Percentiles rank a stretch among this genome's conserved stretches.
These are phyloP conservation scores for Corythornis madagascariensis DNA, from an alignment of 2,113 vertebrate species.

Conservation along the genomic window DNA sequence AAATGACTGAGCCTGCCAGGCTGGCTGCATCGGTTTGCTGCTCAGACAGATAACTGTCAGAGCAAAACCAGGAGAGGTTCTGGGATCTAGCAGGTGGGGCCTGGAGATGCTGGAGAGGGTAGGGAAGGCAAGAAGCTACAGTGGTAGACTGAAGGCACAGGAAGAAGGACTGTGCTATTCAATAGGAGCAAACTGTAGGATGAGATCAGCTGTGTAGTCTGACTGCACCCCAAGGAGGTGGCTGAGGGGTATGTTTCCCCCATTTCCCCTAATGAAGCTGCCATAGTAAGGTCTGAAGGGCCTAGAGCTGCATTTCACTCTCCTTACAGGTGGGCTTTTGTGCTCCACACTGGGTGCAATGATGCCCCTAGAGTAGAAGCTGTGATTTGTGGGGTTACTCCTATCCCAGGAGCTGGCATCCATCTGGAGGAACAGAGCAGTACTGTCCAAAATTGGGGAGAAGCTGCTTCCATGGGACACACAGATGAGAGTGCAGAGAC, in stretches of 20 bases:
- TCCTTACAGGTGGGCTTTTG: background rate
- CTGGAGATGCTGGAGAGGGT: accelerated
- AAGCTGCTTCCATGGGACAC: background rate
- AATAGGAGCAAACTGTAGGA: background rate
- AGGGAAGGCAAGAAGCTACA: background rate
- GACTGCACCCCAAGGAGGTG: background rate
- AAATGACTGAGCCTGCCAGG: background rate
- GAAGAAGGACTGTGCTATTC: background rate
- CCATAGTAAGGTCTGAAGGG: background rate
- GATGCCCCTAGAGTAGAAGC: background rate
- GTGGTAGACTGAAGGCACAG: background rate
- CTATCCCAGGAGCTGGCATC: background rate
- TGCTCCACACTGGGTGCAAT: accelerated
- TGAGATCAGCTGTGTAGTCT: background rate
- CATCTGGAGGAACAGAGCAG: background rate
- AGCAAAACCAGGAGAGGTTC: background rate
- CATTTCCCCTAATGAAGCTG: background rate
- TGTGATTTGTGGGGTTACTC: background rate
- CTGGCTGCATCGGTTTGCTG: accelerated
- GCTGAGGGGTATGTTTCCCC: accelerated
- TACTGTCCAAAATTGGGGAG: background rate
- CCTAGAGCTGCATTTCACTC: background rate
- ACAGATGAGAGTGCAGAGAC: background rate
- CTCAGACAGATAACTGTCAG: background rate
- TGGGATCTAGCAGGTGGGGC: background rate